Conservation (phyloP, 2,888 invertebrate species). For the Subacronicta megacephala region DNA sequence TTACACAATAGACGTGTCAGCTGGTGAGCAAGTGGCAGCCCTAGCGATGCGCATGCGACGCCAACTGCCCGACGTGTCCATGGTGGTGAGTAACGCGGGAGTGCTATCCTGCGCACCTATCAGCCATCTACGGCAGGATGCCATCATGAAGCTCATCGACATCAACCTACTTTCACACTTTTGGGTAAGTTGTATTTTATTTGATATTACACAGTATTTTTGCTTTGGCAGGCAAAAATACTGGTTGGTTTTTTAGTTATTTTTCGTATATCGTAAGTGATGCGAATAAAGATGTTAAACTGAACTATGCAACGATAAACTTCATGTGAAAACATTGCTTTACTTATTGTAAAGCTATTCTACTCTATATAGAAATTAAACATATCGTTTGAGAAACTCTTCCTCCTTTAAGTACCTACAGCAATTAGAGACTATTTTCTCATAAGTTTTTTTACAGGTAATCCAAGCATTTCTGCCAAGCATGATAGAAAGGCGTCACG, state of each 20-base stretch:
- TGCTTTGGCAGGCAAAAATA: too few relatives aligned
- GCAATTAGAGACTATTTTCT: too few relatives aligned
- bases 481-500: constrained; percentile 83
- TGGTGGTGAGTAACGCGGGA: constrained; percentile 83
- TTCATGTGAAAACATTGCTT: too few relatives aligned
- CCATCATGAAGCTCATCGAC: constrained; percentile 73
- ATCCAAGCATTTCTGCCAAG: constrained; percentile 84
- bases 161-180: constrained; percentile 82
- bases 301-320: too few relatives aligned
- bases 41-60: constrained; percentile 77
- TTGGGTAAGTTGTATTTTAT: constrained; percentile 80
- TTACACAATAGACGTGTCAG: constrained; percentile 83
- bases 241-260: too few relatives aligned
- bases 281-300: too few relatives aligned
- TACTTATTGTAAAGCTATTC: too few relatives aligned
- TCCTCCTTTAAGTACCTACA: too few relatives aligned
- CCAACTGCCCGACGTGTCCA: constrained; percentile 79
- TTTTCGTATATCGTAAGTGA: too few relatives aligned
- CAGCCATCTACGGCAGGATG: constrained; percentile 71
- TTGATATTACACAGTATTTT: too few relatives aligned
- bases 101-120: constrained; percentile 72
- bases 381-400: too few relatives aligned
- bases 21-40: constrained; percentile 80
- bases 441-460: constrained; percentile 61
- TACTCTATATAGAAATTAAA: too few relatives aligned